Evolutionary conservation across 1,140 invertebrate species (phyloP).

Genomic region (Bilobella aurantiaca): DNA sequence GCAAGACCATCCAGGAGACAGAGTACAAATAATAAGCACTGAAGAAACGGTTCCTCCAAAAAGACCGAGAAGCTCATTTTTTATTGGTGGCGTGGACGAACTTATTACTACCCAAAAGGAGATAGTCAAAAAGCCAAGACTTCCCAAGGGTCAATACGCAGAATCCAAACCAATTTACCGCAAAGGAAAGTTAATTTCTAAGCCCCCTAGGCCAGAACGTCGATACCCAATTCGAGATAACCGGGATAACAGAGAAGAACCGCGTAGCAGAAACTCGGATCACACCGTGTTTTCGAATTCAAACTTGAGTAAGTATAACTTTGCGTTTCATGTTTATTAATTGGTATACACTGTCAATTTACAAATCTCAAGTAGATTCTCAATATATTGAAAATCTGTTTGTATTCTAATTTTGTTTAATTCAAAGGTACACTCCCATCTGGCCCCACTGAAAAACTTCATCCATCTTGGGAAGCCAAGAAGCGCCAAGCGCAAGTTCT

Average conservation of each 20-base stretch:
- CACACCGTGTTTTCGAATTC: background rate
- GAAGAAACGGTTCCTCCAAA: background rate
- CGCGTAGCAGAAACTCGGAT: background rate
- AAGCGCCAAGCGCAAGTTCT: constrained; percentile 36
- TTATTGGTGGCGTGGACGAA: constrained; percentile 31
- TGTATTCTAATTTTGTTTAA: background rate
- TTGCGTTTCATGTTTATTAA: too few species aligned
- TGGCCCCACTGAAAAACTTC: constrained; percentile 33
- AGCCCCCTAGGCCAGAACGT: constrained; percentile 4
- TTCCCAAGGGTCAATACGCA: background rate
- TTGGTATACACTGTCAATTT: too few species aligned
- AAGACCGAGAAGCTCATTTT: constrained; percentile 29
- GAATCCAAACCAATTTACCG: constrained; percentile 12
- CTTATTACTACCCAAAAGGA: background rate
- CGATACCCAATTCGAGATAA: background rate
- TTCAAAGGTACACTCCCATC: background rate
- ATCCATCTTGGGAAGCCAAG: constrained; percentile 43
- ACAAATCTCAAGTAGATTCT: too few species aligned
- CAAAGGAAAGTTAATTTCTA: constrained; percentile 18
- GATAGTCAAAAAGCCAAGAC: background rate
- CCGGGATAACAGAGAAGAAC: background rate
- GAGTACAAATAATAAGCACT: background rate
- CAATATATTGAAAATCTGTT: too few species aligned
- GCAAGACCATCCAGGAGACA: background rate
- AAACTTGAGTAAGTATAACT: too few species aligned